Evolutionary conservation across 1,140 invertebrate genomes (phyloP), one percentile per base, ranked within the genome.

Genomic region (Helicoverpa armigera): DNA sequence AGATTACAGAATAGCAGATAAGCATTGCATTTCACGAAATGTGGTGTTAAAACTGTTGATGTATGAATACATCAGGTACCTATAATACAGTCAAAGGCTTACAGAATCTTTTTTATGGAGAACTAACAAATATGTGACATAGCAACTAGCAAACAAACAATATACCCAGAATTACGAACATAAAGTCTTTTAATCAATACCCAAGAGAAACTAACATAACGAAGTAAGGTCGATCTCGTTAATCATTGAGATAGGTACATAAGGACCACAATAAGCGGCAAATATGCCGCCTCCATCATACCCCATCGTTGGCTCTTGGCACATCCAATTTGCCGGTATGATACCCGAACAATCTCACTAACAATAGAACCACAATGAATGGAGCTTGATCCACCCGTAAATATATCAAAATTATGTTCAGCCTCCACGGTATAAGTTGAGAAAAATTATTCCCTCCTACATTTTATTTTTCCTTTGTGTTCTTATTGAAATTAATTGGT

Each of bases 321-420:
- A 73, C 48, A 83, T 80, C 67, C 79, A 80, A 83, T 80, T 80
- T 83, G 67, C 74, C 61, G 43, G 43, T 63, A 63, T 77, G 78
- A 77, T 80, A 78, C 79, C 31, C 65, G 56, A 63, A 80, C 75
- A 65, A 77, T 65, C 75, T 77, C 29, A 11, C 75, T 77, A 65
- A 77, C 82, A 83, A 78, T 83, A 82, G 67, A 77, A 51, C 50
- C 18, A 65, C 48, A 74, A 80, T 80, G 75, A 77, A 77, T 77
- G 50, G 75, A 18, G 23, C 48, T 13, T 53, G 75, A 67, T 67
- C 61, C n/a, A 65, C 12, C 70, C 23, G 35, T 74, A 56, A 35
- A 65, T 80, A 80, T 80, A 63, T 80, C 53, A 79, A 72, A 60
- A 78, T 67, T 78, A 69, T 78, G 5, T 14, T 43, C 14, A 56